These are phyloP conservation scores for Struthidea cinerea DNA, from an alignment of 2,113 vertebrate species.

Conservation along the genomic window DNA sequence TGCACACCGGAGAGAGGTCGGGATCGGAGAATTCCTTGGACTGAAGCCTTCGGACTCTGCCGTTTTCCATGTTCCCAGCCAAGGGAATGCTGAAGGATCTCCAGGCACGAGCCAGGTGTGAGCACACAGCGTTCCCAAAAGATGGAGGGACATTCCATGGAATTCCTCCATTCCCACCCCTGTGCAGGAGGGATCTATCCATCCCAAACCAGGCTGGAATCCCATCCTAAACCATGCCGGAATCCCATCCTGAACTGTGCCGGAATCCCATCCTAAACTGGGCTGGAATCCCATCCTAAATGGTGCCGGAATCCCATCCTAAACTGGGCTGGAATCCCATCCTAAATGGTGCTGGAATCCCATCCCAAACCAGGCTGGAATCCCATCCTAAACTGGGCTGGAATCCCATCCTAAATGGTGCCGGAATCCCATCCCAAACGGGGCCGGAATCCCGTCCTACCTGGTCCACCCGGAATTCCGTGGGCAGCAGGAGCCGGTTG, in stretches of 20 bases:
- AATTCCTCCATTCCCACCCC: background rate
- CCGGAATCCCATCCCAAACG: background rate
- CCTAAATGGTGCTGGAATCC: background rate
- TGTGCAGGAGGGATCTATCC: background rate
- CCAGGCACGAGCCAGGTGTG: background rate
- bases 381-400: fast-evolving
- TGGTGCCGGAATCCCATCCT: background rate
- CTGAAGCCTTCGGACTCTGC: background rate
- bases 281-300: no score
- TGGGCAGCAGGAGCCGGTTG: background rate
- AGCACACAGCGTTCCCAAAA: background rate
- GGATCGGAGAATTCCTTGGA: background rate
- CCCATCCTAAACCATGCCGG: fast-evolving
- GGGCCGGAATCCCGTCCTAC: fast-evolving
- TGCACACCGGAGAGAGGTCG: background rate
- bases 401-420: background rate
- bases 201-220: fast-evolving
- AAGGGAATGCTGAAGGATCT: background rate
- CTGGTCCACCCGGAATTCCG: background rate
- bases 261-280: background rate
- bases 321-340: fast-evolving
- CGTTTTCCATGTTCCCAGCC: background rate
- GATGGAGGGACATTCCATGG: background rate
- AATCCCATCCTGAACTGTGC: background rate
- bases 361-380: background rate